These are phyloP conservation scores for Xanthostigma xanthostigma DNA, from an alignment of 2,888 invertebrate species.

Conservation along the genomic window DNA sequence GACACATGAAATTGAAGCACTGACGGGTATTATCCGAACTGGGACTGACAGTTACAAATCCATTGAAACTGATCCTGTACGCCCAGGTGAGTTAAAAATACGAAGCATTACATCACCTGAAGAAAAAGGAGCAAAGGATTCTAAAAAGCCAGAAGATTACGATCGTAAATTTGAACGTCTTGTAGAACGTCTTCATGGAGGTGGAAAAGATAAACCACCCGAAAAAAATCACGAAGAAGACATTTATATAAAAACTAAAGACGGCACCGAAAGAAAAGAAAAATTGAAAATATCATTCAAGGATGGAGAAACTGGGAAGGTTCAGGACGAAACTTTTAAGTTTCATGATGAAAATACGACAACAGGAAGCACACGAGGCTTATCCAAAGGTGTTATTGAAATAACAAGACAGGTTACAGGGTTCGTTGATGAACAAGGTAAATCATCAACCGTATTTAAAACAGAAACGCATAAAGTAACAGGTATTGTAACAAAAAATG, in stretches of 20 bases:
- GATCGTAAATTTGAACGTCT: conserved; percentile 26
- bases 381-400: conserved; percentile 15
- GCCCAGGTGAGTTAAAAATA: conserved; percentile 23
- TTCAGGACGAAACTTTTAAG: not conserved
- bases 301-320: conserved; percentile 9
- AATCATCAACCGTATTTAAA: conserved; percentile 9
- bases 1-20: conserved; percentile 36
- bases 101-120: conserved; percentile 23
- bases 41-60: conserved; percentile 22
- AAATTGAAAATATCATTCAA: conserved; percentile 13
- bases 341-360: not conserved
- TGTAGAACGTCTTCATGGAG: conserved; percentile 29
- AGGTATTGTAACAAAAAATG: conserved; percentile 8
- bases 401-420: conserved; percentile 10
- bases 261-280: conserved; percentile 15
- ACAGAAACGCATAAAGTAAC: conserved; percentile 12
- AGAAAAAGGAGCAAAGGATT: conserved; percentile 30
- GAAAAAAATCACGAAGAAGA: conserved; percentile 3
- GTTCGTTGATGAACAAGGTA: conserved; percentile 9
- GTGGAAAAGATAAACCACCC: conserved; percentile 22
- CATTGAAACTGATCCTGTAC: conserved; percentile 20
- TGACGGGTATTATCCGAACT: conserved; percentile 26
- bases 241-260: conserved; percentile 6
- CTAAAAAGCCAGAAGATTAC: conserved; percentile 29
- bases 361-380: conserved; percentile 21